Evolutionary conservation across 2,113 vertebrate genomes (phyloP).

Genomic region (Microcebus jonahi): DNA sequence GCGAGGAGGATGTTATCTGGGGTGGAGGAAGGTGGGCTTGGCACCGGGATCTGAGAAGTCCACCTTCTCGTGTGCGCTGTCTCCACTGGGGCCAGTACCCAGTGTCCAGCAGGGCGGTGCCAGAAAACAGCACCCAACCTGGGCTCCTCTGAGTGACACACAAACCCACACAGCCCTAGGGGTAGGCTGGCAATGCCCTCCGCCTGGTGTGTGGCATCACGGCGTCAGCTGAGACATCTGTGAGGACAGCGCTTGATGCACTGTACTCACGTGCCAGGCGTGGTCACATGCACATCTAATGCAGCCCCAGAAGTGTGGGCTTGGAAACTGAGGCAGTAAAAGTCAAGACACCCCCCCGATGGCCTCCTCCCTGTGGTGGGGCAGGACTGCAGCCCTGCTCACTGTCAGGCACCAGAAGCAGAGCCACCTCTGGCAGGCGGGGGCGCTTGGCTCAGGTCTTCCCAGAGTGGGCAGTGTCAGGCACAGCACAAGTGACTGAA

Average conservation of each 20-base stretch:
- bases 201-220: not conserved
- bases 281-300: too few species aligned
- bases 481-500: too few species aligned
- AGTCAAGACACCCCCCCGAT: not conserved
- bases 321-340: not conserved
- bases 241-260: not conserved
- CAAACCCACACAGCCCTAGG: too few species aligned
- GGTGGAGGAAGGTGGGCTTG: not conserved
- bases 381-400: not conserved
- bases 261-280: not conserved
- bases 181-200: not conserved
- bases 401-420: not conserved
- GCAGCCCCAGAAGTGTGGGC: not conserved
- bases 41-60: not conserved
- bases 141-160: not conserved
- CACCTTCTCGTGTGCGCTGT: not conserved
- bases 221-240: not conserved
- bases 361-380: not conserved
- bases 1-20: slow-evolving; percentile 95
- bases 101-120: too few species aligned
- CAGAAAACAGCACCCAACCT: not conserved
- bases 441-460: not conserved
- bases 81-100: not conserved
- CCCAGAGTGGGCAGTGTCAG: not conserved
- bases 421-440: not conserved